Base-by-base conservation (phyloP, 1,140 invertebrate genomes). In the Trichonephila clavata region DNA sequence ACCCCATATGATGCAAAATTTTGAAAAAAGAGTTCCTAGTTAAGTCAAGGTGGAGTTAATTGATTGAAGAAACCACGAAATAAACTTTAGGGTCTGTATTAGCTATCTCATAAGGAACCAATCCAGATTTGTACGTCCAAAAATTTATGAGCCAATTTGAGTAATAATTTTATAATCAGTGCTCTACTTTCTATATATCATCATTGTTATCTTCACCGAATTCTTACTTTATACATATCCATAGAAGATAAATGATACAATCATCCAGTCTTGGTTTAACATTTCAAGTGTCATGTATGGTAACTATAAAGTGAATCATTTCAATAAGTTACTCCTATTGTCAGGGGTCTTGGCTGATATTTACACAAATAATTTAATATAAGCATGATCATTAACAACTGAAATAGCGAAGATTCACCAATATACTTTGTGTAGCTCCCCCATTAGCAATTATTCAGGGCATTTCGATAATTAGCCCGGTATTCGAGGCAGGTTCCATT, bases 361-460 rank as follows among this genome's bases (percentile, higher is more conserved):
- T 77, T 77, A 77, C 71, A 77, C 59, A 87, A 87, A 87, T 63
- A 27, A 63, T 57, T 87, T 87, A 87, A 87, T 63, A 63, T 43
- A 63, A 87, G 32, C 86, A 21, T 63, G 16, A 7, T 63, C 61
- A 87, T 87, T 63, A 63, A n/a, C n/a, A 39, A 21, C 18, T 87
- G 39, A 32, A 24, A 77, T 24, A 39, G 63, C 43, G 57, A 89
- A 89, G 39, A 89, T 57, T 57, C 39, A 10, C 43, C 32, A 65
- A 50, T 32, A 61, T 27, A 92, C 32, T 92, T 84, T 92, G 90
- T 57, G 39, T n/a, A 92, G 8, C 20, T 43, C 90, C 90, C 90
- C 90, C 80, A 92, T 92, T 84, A 84, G 81, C 90, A 83, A 92
- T 92, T 92, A 92, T 84, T 92, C 81, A 92, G 80, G 39, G 50